These are phyloP conservation scores for Zophobas morio DNA, from an alignment of 1,140 invertebrate genomes.

Conservation along the genomic window DNA sequence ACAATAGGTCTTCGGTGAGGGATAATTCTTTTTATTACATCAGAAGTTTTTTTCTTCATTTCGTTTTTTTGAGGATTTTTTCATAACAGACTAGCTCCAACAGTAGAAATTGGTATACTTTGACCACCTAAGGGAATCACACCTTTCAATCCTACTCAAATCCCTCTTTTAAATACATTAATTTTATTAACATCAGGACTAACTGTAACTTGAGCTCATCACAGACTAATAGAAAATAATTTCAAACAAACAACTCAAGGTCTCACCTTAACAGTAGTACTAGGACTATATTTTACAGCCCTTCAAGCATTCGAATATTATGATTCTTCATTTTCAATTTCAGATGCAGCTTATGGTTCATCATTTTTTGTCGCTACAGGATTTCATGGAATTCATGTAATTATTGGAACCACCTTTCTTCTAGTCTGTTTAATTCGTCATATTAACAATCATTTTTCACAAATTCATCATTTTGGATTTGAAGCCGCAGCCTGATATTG, in stretches of 20 bases:
- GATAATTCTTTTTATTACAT: conserved; percentile 77
- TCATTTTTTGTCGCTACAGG: conserved; percentile 81
- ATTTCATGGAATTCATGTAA: conserved; percentile 82
- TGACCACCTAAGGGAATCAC: conserved; percentile 73
- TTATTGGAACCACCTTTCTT: conserved; percentile 79
- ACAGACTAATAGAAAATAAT: conserved; percentile 72
- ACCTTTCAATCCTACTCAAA: conserved; percentile 75
- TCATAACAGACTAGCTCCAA: conserved; percentile 71
- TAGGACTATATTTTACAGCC: conserved; percentile 69
- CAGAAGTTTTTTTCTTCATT: conserved; percentile 76
- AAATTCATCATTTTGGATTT: conserved; percentile 77
- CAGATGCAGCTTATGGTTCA: conserved; percentile 76
- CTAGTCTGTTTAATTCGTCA: conserved; percentile 71
- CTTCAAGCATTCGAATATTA: conserved; percentile 69
- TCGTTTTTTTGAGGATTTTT: conserved; percentile 77
- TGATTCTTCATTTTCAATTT: conserved; percentile 71
- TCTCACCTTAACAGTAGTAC: conserved; percentile 71
- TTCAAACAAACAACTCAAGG: conserved; percentile 66
- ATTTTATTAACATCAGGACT: conserved; percentile 73
- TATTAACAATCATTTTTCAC: conserved; percentile 72
- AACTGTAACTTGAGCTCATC: conserved; percentile 73
- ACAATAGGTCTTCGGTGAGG: conserved; percentile 72
- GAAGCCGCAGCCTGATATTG: conserved; percentile 81
- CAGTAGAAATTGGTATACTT: conserved; percentile 73
- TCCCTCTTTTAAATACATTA: conserved; percentile 76